phyloP scores from a whole-genome alignment of 2,888 invertebrate species.

The Antheraea yamamai region DNA sequence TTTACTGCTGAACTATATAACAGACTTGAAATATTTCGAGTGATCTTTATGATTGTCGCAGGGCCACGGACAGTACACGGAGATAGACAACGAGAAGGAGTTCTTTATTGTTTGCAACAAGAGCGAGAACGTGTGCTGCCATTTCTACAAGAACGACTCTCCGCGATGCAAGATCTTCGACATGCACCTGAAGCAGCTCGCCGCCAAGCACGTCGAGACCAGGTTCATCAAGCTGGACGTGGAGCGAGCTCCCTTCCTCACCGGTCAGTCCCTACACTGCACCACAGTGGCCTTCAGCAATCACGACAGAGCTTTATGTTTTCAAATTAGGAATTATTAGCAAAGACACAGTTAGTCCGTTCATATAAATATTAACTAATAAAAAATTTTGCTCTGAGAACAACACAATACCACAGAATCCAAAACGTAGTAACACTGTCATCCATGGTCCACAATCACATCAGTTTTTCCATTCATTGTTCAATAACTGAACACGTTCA shows the following conservation, averaged over 20 bases:
- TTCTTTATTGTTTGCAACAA: conserved; percentile 96
- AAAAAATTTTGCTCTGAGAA: too few relatives aligned
- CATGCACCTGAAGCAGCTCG: conserved; percentile 94
- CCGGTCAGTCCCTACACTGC: conserved; percentile 71
- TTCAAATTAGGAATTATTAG: too few relatives aligned
- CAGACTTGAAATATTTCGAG: too few relatives aligned
- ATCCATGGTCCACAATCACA: too few relatives aligned
- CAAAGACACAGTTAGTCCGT: too few relatives aligned
- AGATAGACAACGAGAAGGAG: conserved; percentile 94
- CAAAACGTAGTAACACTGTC: too few relatives aligned
- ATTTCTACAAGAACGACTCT: conserved; percentile 93
- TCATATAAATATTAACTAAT: too few relatives aligned
- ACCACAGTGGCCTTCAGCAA: neutral
- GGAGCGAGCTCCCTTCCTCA: conserved; percentile 95
- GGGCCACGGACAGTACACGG: conserved; percentile 96
- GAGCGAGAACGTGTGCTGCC: conserved; percentile 93
- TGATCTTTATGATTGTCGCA: conserved; percentile 46
- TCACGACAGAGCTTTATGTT: too few relatives aligned
- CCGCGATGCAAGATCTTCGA: conserved; percentile 96
- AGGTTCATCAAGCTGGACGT: conserved; percentile 89
- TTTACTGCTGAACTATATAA: too few relatives aligned
- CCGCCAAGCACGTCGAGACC: conserved; percentile 93
- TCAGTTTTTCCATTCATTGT: too few relatives aligned
- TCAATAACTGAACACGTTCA: too few relatives aligned
- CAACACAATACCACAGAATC: too few relatives aligned